A percentile compares a stretch with the other conserved stretches of the same genome.
Evolutionary conservation across 2,113 vertebrate genomes (phyloP).

Genomic region (Sorex araneus): DNA sequence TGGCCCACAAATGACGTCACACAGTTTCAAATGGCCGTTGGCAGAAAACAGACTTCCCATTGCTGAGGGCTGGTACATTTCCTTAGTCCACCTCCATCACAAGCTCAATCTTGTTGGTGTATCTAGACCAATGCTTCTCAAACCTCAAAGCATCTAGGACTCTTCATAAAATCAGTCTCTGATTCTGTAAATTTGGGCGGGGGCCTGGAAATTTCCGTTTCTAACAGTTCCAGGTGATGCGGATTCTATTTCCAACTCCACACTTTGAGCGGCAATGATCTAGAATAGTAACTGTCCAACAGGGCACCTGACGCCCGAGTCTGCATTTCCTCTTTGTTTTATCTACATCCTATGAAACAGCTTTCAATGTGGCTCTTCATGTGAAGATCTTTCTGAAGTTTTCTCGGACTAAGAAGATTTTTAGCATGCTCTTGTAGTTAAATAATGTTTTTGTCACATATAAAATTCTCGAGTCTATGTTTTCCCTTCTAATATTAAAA

Average conservation of each 20-base stretch:
- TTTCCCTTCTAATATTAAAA: conserved; percentile 29
- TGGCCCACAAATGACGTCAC: no score
- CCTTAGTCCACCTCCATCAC: not conserved
- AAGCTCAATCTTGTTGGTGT: not conserved
- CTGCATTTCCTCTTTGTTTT: not conserved
- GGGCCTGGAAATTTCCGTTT: not conserved
- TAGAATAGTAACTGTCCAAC: not conserved
- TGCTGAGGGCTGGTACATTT: not conserved
- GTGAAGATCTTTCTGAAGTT: not conserved
- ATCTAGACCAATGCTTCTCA: not conserved
- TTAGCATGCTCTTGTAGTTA: not conserved
- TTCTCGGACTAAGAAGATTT: conserved; percentile 40
- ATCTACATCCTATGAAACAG: not conserved
- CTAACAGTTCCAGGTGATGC: not conserved
- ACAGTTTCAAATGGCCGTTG: no score
- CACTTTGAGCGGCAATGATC: not conserved
- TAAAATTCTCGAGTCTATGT: not conserved
- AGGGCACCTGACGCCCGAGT: not conserved
- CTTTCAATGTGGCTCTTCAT: not conserved
- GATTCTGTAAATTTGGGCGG: not conserved
- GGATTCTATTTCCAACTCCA: not conserved
- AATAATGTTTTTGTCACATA: not conserved
- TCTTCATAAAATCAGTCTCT: not conserved
- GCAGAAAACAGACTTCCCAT: no score
- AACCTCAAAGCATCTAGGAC: not conserved